phyloP scores from a whole-genome alignment of 2,113 vertebrate species.

The Aphelocoma coerulescens region DNA sequence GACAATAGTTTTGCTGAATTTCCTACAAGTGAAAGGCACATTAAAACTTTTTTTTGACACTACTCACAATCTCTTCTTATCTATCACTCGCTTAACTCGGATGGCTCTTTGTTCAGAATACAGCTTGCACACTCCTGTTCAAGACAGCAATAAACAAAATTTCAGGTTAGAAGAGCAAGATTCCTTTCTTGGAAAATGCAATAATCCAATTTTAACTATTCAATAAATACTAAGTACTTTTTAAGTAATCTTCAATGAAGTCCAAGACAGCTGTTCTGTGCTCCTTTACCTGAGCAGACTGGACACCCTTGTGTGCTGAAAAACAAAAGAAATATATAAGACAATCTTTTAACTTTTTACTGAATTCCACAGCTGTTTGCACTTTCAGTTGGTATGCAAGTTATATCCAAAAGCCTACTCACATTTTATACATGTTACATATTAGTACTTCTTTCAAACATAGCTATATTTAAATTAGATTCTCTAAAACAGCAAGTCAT shows the following conservation, averaged over 20 bases:
- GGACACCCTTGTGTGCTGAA: conserved; percentile 82
- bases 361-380: neutral
- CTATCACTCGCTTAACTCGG: conserved; percentile 90
- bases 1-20: neutral
- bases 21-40: neutral
- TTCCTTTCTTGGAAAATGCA: neutral
- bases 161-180: neutral
- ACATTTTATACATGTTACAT: neutral
- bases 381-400: neutral
- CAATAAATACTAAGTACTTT: conserved; percentile 72
- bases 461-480: neutral
- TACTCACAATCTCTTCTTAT: conserved; percentile 96
- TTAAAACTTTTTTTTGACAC: neutral
- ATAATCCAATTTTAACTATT: neutral
- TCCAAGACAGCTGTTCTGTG: conserved; percentile 88
- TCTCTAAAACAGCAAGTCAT: neutral
- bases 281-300: conserved; percentile 86
- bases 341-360: neutral
- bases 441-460: neutral
- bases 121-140: conserved; percentile 90
- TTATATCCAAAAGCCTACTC: neutral
- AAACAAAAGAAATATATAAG: neutral
- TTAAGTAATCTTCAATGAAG: conserved; percentile 88
- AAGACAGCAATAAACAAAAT: neutral
- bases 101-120: conserved; percentile 97